Conservation (phyloP, 2,113 vertebrate species). For the Melanerpes aurifrons region DNA sequence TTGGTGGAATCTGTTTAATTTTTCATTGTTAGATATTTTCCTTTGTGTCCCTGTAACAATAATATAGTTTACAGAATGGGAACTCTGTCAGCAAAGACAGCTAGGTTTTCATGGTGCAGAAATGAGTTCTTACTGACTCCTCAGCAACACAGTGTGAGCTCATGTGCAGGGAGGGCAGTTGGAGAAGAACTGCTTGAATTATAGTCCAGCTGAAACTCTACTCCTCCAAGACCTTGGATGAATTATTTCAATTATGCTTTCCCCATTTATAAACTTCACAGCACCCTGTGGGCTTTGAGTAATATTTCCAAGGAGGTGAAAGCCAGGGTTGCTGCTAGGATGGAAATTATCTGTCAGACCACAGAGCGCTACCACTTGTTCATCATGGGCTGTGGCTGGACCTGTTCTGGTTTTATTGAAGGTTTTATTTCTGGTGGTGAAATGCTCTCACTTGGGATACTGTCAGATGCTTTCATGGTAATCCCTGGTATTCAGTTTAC, state of each 20-base stretch:
- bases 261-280: background rate
- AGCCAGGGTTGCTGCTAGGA: background rate
- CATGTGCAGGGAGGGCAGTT: background rate
- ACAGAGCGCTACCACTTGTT: background rate
- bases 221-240: background rate
- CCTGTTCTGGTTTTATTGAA: background rate
- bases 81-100: slow-evolving; percentile 22
- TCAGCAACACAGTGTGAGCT: background rate
- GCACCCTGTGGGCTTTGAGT: background rate
- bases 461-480: background rate
- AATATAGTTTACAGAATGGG: background rate
- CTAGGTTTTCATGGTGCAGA: slow-evolving; percentile 18
- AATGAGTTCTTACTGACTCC: background rate
- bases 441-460: background rate
- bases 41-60: slow-evolving; percentile 26
- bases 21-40: slow-evolving; percentile 6
- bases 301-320: background rate
- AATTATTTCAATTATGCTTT: slow-evolving; percentile 13
- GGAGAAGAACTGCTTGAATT: background rate
- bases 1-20: slow-evolving; percentile 6
- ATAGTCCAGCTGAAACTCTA: background rate
- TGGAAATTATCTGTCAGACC: background rate
- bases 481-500: background rate
- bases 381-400: background rate
- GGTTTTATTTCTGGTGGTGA: background rate